These are phyloP conservation scores for Xiphophorus birchmanni DNA, from an alignment of 2,797 vertebrate species.

Conservation along the genomic window DNA sequence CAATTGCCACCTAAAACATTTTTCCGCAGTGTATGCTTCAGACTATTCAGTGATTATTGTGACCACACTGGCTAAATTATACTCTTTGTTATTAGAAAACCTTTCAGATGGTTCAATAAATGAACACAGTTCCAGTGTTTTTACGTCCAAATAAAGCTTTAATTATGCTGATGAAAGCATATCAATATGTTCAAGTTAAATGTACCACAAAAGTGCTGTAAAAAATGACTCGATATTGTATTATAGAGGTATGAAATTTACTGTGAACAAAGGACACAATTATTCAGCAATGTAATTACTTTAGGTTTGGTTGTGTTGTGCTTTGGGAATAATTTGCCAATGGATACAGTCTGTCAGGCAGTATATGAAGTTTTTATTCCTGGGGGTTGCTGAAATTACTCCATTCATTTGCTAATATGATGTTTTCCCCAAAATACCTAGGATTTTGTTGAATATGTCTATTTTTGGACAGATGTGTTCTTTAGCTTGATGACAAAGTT, in stretches of 20 bases:
- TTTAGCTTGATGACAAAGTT: conserved; percentile 3
- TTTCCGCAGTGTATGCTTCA: not conserved
- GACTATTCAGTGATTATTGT: not conserved
- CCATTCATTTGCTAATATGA: not conserved
- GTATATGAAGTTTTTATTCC: not conserved
- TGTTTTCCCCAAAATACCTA: not conserved
- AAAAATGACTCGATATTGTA: conserved; percentile 26
- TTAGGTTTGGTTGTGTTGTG: conserved; percentile 15
- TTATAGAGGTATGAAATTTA: conserved; percentile 31
- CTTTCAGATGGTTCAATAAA: not conserved
- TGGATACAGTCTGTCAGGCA: conserved; percentile 19
- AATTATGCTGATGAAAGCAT: conserved; percentile 7
- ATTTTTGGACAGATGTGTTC: not conserved
- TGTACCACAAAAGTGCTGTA: conserved; percentile 10
- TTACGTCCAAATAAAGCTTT: conserved; percentile 4
- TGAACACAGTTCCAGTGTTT: not conserved
- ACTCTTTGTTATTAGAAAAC: not conserved
- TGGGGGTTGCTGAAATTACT: not conserved
- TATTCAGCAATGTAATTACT: conserved; percentile 34
- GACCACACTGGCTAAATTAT: not conserved
- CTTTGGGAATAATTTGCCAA: not conserved
- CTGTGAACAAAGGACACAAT: conserved; percentile 39
- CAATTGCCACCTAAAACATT: not conserved
- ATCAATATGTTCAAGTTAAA: conserved; percentile 14
- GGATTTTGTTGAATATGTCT: not conserved